A percentile compares a stretch with the other conserved stretches of the same genome.
Evolutionary conservation across 1,140 invertebrate species (phyloP).

Genomic region (Zaprionus camerounensis): DNA sequence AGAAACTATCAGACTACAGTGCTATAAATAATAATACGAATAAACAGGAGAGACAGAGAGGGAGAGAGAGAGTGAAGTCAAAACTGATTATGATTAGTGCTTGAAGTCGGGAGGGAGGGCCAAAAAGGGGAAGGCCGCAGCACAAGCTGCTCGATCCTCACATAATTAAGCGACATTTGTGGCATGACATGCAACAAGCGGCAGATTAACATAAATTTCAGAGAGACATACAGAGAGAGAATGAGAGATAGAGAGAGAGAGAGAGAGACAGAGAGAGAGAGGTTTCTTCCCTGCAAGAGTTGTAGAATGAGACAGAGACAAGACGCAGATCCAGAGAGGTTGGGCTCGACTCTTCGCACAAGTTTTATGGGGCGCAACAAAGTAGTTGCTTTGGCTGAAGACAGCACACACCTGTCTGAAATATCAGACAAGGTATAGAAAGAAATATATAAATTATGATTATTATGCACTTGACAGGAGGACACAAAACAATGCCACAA

Average conservation of each 20-base stretch:
- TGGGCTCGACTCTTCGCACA: constrained; percentile 15
- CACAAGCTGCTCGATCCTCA: constrained; percentile 48
- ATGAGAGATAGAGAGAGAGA: not conserved
- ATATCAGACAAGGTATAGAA: constrained; percentile 22
- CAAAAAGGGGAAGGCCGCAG: not conserved
- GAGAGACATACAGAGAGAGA: constrained; percentile 31
- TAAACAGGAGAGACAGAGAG: not conserved
- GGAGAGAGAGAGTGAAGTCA: constrained; percentile 20
- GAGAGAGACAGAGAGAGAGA: constrained; percentile 39
- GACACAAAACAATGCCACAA: constrained; percentile 39
- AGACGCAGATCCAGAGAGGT: not conserved
- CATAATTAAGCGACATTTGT: constrained; percentile 82
- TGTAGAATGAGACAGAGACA: not conserved
- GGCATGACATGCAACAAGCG: constrained; percentile 77
- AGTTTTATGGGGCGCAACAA: constrained; percentile 68
- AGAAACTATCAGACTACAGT: constrained; percentile 39
- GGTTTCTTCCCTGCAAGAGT: not conserved
- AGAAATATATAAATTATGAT: constrained; percentile 70
- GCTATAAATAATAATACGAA: constrained; percentile 69
- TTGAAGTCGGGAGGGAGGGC: not conserved
- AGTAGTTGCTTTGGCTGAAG: constrained; percentile 31
- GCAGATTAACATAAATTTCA: constrained; percentile 77
- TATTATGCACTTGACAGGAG: constrained; percentile 74
- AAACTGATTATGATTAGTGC: constrained; percentile 71
- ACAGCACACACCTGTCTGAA: constrained; percentile 63